Percentiles rank a stretch among this genome's conserved stretches.
Evolutionary conservation across 2,888 invertebrate genomes (phyloP).

Genomic region (Cactoblastis cactorum): DNA sequence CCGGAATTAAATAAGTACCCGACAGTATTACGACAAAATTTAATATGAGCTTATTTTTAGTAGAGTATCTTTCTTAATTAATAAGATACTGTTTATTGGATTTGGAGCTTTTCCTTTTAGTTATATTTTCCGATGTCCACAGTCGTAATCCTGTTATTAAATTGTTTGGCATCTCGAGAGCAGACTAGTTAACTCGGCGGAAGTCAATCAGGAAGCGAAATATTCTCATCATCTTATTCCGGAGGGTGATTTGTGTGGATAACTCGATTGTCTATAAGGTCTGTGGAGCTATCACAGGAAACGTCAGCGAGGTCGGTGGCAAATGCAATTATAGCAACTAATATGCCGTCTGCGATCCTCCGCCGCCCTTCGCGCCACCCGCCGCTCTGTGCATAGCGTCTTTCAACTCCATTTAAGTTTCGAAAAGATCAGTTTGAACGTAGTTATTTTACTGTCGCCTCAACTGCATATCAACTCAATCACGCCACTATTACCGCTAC

Average conservation of each 20-base stretch:
- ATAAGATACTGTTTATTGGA: conserved; percentile 43
- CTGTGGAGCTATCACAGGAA: conserved; percentile 63
- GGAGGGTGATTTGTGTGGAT: conserved; percentile 69
- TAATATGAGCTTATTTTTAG: conserved; percentile 72
- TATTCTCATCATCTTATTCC: conserved; percentile 72
- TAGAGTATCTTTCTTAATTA: conserved; percentile 63
- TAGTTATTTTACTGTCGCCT: conserved; percentile 53
- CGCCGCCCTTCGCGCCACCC: conserved; percentile 27
- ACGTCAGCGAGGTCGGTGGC: conserved; percentile 71
- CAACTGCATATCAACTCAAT: too few species aligned
- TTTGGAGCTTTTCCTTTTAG: conserved; percentile 19
- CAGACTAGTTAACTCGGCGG: conserved; percentile 25
- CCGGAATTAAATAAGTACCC: conserved; percentile 80
- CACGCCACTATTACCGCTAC: too few species aligned
- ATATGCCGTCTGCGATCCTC: conserved; percentile 72
- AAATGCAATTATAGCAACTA: conserved; percentile 75
- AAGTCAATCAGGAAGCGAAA: conserved; percentile 61
- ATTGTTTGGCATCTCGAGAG: not conserved
- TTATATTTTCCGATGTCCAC: conserved; percentile 9
- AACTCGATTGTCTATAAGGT: conserved; percentile 75
- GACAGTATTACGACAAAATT: conserved; percentile 71
- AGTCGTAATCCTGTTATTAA: conserved; percentile 10
- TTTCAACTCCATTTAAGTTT: conserved; percentile 57
- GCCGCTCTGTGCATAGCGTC: conserved; percentile 36
- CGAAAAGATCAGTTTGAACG: conserved; percentile 57